Percentiles rank a stretch among this genome's conserved stretches.
phyloP scores from a whole-genome alignment of 2,888 invertebrate species.

The Morpho deidamia region DNA sequence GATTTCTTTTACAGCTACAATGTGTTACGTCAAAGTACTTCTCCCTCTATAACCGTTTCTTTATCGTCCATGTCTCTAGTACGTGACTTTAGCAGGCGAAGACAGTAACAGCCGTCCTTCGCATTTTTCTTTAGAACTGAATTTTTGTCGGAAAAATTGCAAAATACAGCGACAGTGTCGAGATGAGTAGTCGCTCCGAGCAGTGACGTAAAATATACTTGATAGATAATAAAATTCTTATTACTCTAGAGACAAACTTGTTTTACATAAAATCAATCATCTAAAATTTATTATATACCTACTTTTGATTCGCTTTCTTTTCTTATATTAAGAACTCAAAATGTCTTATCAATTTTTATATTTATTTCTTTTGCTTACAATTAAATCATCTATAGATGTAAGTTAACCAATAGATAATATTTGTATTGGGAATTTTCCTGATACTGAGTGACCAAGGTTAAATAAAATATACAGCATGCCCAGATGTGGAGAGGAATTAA shows the following conservation, averaged over 20 bases:
- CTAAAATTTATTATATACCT: too few species aligned
- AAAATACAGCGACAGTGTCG: constrained; percentile 49
- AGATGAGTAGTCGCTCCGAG: constrained; percentile 39
- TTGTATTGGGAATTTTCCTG: too few species aligned
- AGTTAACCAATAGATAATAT: too few species aligned
- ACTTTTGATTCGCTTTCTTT: too few species aligned
- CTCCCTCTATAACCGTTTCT: constrained; percentile 31
- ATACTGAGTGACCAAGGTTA: too few species aligned
- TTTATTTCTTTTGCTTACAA: too few species aligned
- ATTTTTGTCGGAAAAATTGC: constrained; percentile 52
- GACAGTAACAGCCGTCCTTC: constrained; percentile 39
- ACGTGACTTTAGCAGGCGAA: constrained; percentile 55
- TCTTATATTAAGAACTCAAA: too few species aligned
- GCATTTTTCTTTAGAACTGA: constrained; percentile 59
- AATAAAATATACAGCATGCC: too few species aligned
- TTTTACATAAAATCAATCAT: not conserved
- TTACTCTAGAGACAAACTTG: not conserved
- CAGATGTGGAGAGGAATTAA: too few species aligned
- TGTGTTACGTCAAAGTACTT: not conserved
- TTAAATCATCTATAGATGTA: too few species aligned
- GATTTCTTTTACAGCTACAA: not conserved
- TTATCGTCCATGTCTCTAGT: constrained; percentile 45
- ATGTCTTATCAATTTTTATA: too few species aligned
- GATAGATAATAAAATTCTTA: constrained; percentile 23
- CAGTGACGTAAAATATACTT: constrained; percentile 40